These are phyloP conservation scores for Callipepla californica DNA, from an alignment of 2,113 vertebrate species.

Conservation along the genomic window DNA sequence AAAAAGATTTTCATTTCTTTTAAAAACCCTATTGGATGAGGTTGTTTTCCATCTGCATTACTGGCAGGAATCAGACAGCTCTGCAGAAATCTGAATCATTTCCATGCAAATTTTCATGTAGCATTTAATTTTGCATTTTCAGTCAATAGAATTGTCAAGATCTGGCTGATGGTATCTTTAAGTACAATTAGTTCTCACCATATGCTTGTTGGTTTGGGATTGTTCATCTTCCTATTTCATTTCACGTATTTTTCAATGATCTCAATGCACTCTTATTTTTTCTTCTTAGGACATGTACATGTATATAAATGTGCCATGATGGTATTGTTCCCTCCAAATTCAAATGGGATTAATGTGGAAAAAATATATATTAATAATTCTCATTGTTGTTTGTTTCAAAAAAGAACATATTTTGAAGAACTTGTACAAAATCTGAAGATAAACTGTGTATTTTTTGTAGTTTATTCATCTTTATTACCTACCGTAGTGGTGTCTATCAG, in stretches of 20 bases:
- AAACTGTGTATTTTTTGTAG: neutral
- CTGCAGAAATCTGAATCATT: neutral
- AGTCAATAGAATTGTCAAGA: constrained; percentile 38
- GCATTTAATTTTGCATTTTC: constrained; percentile 50
- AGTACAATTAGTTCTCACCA: neutral
- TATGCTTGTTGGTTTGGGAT: neutral
- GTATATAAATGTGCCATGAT: neutral
- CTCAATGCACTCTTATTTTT: neutral
- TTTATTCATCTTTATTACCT: neutral
- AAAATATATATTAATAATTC: neutral
- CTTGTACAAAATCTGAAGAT: neutral
- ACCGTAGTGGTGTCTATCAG: neutral
- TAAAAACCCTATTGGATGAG: neutral
- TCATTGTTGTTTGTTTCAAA: neutral
- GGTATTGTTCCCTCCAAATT: neutral
- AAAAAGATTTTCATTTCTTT: constrained; percentile 16
- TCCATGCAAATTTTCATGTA: constrained; percentile 27
- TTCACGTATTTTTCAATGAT: neutral
- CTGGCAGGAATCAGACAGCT: constrained; percentile 21
- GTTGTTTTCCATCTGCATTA: constrained; percentile 14
- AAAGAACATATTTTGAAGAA: neutral
- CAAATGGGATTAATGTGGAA: neutral
- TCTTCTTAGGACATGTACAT: neutral
- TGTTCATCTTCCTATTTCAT: neutral
- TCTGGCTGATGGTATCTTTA: constrained; percentile 12